Conservation (phyloP, 2,797 vertebrate species). For the Oryzias dopingdopingensis region DNA sequence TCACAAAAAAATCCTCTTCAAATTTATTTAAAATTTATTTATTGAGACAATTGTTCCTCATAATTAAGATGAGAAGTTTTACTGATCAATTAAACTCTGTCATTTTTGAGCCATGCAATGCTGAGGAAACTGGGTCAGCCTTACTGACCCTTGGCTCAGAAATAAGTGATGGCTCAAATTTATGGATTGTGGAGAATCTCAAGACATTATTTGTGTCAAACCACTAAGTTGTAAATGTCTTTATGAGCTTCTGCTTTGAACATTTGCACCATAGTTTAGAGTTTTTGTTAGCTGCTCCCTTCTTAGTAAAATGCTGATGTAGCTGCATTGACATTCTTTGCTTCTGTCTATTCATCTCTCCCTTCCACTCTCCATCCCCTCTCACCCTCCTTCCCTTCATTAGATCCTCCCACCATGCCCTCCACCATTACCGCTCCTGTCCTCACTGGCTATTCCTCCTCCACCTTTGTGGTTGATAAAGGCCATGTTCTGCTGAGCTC, state of each 20-base stretch:
- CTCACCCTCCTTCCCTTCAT: constrained; percentile 87
- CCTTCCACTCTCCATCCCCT: constrained; percentile 56
- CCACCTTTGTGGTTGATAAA: constrained; percentile 78
- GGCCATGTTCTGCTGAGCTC: constrained; percentile 86
- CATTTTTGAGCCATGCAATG: no score
- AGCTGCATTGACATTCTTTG: constrained; percentile 94
- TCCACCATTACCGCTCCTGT: constrained; percentile 89
- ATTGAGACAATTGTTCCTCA: no score
- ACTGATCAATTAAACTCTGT: no score
- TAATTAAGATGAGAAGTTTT: no score
- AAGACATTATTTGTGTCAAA: no score
- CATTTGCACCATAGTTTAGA: constrained; percentile 34
- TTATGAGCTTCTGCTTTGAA: constrained; percentile 21
- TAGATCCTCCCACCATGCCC: constrained; percentile 98
- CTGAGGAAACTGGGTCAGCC: no score
- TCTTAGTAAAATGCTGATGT: constrained; percentile 77
- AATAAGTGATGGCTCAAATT: no score
- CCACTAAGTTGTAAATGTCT: not conserved
- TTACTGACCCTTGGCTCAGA: no score
- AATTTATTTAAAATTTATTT: no score
- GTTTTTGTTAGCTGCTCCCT: constrained; percentile 54
- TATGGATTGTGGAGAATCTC: no score
- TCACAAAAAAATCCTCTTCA: no score
- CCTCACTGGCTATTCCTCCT: constrained; percentile 86
- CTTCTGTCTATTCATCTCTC: constrained; percentile 91